phyloP scores from a whole-genome alignment of 2,888 invertebrate species.

The Ormyrus rosae region DNA sequence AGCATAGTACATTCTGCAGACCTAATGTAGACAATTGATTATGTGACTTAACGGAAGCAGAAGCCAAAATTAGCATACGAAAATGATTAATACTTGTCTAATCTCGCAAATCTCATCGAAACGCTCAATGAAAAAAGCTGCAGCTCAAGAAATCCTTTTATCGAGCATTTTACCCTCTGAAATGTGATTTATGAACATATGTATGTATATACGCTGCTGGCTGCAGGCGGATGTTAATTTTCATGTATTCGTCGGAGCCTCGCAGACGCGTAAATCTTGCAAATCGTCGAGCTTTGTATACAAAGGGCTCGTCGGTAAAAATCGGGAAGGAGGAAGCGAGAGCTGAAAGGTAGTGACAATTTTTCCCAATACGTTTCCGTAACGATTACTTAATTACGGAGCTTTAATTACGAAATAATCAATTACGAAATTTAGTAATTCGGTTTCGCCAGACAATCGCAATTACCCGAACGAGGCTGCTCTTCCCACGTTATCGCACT shows the following conservation, averaged over 20 bases:
- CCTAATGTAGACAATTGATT: too few species aligned
- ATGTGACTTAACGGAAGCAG: too few species aligned
- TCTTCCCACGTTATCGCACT: conserved; percentile 33
- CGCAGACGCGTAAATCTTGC: conserved; percentile 33
- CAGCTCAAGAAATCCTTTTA: conserved; percentile 6
- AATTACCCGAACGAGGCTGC: conserved; percentile 15
- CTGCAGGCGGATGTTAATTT: conserved; percentile 39
- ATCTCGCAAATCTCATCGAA: conserved; percentile 7
- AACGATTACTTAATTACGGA: too few species aligned
- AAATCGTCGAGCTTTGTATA: conserved; percentile 20
- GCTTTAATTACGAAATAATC: too few species aligned
- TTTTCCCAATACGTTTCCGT: too few species aligned
- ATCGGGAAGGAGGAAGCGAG: neutral
- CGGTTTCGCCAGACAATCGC: neutral
- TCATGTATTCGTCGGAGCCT: neutral
- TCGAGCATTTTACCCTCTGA: neutral
- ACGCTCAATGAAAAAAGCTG: conserved; percentile 15
- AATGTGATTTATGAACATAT: conserved; percentile 29
- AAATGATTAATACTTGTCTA: too few species aligned
- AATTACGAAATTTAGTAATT: too few species aligned
- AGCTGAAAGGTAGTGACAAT: too few species aligned
- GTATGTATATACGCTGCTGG: neutral
- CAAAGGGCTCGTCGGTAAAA: neutral
- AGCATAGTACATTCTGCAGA: too few species aligned
- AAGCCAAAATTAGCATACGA: too few species aligned